These are phyloP conservation scores for Gadus chalcogrammus DNA, from an alignment of 2,113 vertebrate species.

Conservation along the genomic window DNA sequence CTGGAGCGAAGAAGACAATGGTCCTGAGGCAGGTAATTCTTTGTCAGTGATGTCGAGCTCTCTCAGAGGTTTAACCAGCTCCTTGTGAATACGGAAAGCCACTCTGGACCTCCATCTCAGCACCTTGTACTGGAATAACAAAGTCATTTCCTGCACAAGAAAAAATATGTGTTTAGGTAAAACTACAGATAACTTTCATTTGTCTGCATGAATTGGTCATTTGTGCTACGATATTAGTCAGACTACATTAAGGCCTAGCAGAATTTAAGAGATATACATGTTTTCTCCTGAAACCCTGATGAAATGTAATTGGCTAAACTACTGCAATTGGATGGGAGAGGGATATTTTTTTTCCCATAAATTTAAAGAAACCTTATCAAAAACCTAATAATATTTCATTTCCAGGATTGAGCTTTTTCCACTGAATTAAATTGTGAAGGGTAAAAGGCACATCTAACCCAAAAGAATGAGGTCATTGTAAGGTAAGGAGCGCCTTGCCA, in stretches of 20 bases:
- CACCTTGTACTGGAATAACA: constrained; percentile 80
- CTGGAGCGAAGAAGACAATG: constrained; percentile 81
- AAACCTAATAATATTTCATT: too few relatives aligned
- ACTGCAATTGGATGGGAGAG: too few relatives aligned
- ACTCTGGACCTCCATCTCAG: constrained; percentile 77
- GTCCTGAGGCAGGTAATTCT: constrained; percentile 79
- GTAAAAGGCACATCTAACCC: constrained; percentile 56
- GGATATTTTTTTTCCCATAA: too few relatives aligned
- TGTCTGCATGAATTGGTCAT: too few relatives aligned
- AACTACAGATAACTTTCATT: background rate
- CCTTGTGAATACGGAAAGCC: constrained; percentile 76
- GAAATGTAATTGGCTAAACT: too few relatives aligned
- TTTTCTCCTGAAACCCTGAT: too few relatives aligned
- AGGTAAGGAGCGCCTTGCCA: constrained; percentile 77
- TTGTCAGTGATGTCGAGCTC: constrained; percentile 81
- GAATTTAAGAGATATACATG: too few relatives aligned
- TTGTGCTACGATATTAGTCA: too few relatives aligned
- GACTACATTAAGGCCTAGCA: too few relatives aligned
- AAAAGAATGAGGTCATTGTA: constrained; percentile 78
- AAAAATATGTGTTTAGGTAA: background rate
- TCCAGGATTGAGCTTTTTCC: too few relatives aligned
- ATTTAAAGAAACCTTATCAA: too few relatives aligned
- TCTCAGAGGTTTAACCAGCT: constrained; percentile 79
- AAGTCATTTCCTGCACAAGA: constrained; percentile 74
- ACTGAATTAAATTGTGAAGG: too few relatives aligned